phyloP scores from a whole-genome alignment of 2,113 vertebrate species.

The Pluvialis apricaria region DNA sequence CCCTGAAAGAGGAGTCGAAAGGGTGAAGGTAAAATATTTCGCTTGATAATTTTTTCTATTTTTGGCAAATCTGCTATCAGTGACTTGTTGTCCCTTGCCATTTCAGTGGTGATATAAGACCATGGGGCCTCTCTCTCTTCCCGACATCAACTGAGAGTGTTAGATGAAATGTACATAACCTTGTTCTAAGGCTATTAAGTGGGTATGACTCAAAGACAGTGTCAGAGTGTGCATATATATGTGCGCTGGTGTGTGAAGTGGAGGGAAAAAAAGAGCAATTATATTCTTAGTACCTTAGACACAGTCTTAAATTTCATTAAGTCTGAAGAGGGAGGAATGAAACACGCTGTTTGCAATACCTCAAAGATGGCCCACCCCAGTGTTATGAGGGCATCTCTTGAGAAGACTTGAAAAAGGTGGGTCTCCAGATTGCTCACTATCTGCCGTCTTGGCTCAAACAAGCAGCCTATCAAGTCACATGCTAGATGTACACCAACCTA shows the following conservation, averaged over 20 bases:
- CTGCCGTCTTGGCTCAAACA: neutral
- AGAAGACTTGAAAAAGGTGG: neutral
- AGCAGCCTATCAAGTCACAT: neutral
- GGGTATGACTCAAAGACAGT: neutral
- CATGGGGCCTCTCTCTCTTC: neutral
- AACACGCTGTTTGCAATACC: neutral
- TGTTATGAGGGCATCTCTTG: neutral
- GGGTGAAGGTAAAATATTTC: neutral
- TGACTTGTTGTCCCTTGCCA: neutral
- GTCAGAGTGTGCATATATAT: neutral
- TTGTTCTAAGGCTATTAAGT: neutral
- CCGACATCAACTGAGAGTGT: neutral
- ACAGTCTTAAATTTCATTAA: neutral
- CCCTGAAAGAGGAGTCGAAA: neutral
- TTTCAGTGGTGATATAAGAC: neutral
- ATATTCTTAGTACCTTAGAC: neutral
- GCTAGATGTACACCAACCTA: too few species aligned
- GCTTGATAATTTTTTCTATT: accelerated
- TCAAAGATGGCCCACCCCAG: neutral
- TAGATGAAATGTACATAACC: neutral
- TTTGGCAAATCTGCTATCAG: neutral
- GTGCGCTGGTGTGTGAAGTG: neutral
- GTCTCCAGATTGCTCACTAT: neutral
- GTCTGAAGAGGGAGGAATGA: neutral
- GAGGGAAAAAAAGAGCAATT: neutral